phyloP scores from a whole-genome alignment of 2,888 invertebrate genomes.

The Ophion slaviceki region DNA sequence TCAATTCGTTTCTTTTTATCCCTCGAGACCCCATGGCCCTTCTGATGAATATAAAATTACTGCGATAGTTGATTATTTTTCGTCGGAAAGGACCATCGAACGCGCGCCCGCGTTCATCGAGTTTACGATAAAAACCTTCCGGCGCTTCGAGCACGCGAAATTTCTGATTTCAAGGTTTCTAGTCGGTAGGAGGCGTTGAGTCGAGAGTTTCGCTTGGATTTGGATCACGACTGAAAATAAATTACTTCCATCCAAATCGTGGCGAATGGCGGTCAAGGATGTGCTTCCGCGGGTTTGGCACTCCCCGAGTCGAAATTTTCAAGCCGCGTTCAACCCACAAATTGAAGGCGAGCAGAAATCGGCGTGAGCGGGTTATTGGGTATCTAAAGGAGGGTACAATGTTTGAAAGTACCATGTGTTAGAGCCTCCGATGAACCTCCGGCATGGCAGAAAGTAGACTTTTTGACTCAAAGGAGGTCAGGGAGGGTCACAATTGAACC shows the following conservation, averaged over 20 bases:
- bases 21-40: neutral
- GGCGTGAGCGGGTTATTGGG: too few species aligned
- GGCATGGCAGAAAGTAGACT: too few species aligned
- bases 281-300: neutral
- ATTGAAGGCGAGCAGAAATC: too few species aligned
- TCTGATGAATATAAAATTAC: neutral
- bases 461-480: too few species aligned
- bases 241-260: neutral
- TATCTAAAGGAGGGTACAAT: too few species aligned
- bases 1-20: neutral
- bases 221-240: constrained; percentile 9
- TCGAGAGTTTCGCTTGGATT: neutral
- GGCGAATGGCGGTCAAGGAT: neutral
- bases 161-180: neutral
- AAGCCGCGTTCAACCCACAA: too few species aligned
- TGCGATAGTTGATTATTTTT: neutral
- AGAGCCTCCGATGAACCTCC: too few species aligned
- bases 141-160: neutral
- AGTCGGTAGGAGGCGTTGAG: neutral
- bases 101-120: neutral
- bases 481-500: too few species aligned
- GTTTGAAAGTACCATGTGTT: too few species aligned
- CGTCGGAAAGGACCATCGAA: neutral
- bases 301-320: too few species aligned
- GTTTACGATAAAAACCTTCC: too few species aligned